Percentiles rank a stretch among this genome's conserved stretches.
These are phyloP conservation scores for Ophion ventricosus DNA, from an alignment of 2,888 invertebrate genomes.

Conservation along the genomic window DNA sequence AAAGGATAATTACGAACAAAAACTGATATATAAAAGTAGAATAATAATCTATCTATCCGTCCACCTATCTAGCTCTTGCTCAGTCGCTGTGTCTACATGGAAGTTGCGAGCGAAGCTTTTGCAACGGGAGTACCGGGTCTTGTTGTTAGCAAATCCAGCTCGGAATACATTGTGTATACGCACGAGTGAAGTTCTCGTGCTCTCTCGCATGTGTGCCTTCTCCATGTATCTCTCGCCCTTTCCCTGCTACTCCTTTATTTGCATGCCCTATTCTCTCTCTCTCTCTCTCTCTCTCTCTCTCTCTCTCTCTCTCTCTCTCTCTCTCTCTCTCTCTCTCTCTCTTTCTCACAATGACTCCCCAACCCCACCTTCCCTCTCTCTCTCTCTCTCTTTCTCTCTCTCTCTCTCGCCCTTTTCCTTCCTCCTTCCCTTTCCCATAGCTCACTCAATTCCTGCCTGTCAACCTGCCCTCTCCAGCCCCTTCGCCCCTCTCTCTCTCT, in stretches of 20 bases:
- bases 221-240: not conserved
- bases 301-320: conserved; percentile 27
- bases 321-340: conserved; percentile 19
- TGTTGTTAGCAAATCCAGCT: conserved; percentile 73
- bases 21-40: too few species aligned
- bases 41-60: too few species aligned
- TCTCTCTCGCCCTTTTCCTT: conserved; percentile 34
- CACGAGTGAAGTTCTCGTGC: conserved; percentile 43
- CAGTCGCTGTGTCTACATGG: conserved; percentile 25
- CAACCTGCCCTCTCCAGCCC: not conserved
- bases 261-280: not conserved
- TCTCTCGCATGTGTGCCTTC: conserved; percentile 39
- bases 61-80: too few species aligned
- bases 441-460: conserved; percentile 6
- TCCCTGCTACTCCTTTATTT: not conserved
- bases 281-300: conserved; percentile 4
- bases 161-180: conserved; percentile 67
- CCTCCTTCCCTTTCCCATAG: conserved; percentile 31
- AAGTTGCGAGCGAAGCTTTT: conserved; percentile 14
- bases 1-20: too few species aligned
- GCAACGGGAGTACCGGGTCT: conserved; percentile 63
- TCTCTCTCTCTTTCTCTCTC: conserved; percentile 1
- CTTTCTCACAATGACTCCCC: too few species aligned
- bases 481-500: too few species aligned
- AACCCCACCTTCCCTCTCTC: too few species aligned